Evolutionary conservation across 2,888 invertebrate genomes (phyloP), one percentile per base, ranked within the genome.

Genomic region (Julus scandinavius): DNA sequence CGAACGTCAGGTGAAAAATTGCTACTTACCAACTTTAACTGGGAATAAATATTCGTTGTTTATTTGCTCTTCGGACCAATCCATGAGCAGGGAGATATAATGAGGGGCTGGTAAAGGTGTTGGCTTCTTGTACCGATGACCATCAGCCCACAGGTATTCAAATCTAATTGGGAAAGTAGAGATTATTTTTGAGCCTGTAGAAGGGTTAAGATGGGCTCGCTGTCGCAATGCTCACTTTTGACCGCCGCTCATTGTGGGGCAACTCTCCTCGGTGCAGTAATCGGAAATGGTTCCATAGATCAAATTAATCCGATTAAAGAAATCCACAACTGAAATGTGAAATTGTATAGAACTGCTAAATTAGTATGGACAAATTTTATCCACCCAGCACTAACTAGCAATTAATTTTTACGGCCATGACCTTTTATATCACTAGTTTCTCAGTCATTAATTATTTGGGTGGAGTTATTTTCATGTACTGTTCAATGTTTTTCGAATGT

Each of bases 81-180:
- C 97, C 96, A 97, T 97, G 29, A 97, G 93, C 86, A 96, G 93
- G 89, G 95, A 94, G 89, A 97, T 95, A 91, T 98, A 98, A 91
- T 96, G 95, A 41, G 96, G 95, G 6, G 97, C 97, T 11, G 97
- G 96, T 88, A 97, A 92, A 58, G 95, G 94, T 40, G 96, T 96
- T 13, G 96, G 96, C 90, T 95, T 95, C 91, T 94, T 94, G 92
- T 95, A 96, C 92, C 95, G 94, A 54, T 94, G 94, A 15, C 96
- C 96, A 92, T 98, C 97, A 40, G 96, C 96, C 97, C 97, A 98
- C 72, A 97, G 93, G 92, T 98, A 98, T 92, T 97, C 97, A 92
- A 97, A 97, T 90, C 93, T 93, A 89, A 45, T 11, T 41, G 41
- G 45, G 41, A 17, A 41, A 85, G n/a, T 11, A 85, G 20, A 5